Base-by-base conservation (phyloP, 2,797 vertebrate genomes). In the Silurus aristotelis region DNA sequence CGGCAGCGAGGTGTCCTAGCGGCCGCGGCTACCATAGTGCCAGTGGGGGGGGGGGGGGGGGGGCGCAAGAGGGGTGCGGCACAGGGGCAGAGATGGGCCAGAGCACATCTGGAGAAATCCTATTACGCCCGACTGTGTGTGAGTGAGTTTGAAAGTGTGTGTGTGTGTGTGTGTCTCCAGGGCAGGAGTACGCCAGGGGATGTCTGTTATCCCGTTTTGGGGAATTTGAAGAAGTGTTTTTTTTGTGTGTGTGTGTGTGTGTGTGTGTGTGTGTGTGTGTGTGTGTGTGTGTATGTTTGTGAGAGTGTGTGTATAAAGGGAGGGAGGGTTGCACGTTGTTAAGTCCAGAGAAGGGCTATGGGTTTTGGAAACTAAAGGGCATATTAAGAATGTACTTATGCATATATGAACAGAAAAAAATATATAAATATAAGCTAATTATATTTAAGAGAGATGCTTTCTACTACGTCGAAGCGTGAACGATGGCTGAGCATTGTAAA, bases 1-100 rank as follows among this genome's bases (percentile, higher is more conserved):
- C 14, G 93, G 96, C 89, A 95, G 94, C 17, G 93, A 94, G 89
- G 95, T 98, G 89, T 97, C 97, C 89, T 99, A 97, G 93, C 91
- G 89, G 87, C 85, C 88, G 17, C 25, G 79, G 70, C 85, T 46
- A 55, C 52, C 87, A 86, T 90, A 93, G 93, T 76, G 48, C 48
- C 83, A 43, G 52, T 58, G 48, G 46, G 13, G 61, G 83, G 20
- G 46, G 17, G 27, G 5, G 2, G 27, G 72, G 31, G 1, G 9
- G 63, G 13, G 64, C 6, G 22, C 15, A 9, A 73, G 25, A n/a
- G 14, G 82, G n/a, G 55, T 48, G 68, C 19, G 1, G 38, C 43
- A 22, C 10, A 10, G 4, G 63, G 64, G 25, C 38, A 25, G 71
- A 58, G 67, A 68, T 52, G 80, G 52, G 31, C 81, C 68, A 72